A percentile compares a stretch with the other conserved stretches of the same genome.
Evolutionary conservation across 2,797 vertebrate genomes (phyloP).

Genomic region (Cetoscarus ocellatus): DNA sequence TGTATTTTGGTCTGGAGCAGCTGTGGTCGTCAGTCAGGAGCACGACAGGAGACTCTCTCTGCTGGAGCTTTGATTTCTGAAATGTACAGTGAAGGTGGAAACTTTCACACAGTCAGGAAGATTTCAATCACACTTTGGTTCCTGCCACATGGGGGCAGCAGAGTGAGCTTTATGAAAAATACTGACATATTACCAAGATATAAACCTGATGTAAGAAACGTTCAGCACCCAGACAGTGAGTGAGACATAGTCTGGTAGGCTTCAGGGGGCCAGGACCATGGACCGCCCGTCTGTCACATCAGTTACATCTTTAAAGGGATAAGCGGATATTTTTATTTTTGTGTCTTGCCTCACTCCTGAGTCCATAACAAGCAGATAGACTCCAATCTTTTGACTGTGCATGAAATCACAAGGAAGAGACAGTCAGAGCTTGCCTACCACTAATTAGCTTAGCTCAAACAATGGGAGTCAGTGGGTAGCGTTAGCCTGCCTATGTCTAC

Average conservation of each 20-base stretch:
- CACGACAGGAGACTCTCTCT: slow-evolving; percentile 29
- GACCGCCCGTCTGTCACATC: too few relatives aligned
- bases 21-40: slow-evolving; percentile 88
- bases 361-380: too few relatives aligned
- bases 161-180: neutral
- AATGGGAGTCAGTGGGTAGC: too few relatives aligned
- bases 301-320: too few relatives aligned
- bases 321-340: too few relatives aligned
- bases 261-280: too few relatives aligned
- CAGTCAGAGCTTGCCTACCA: too few relatives aligned
- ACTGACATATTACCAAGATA: neutral
- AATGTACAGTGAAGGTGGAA: neutral
- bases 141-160: neutral
- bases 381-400: too few relatives aligned
- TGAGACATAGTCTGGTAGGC: neutral
- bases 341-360: too few relatives aligned
- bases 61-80: neutral
- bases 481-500: too few relatives aligned
- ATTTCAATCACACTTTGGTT: neutral
- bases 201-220: neutral
- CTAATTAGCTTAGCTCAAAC: too few relatives aligned
- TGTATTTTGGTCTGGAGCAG: slow-evolving; percentile 93
- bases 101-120: neutral
- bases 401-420: too few relatives aligned
- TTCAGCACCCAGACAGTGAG: neutral